Evolutionary conservation across 2,888 invertebrate species (phyloP), one percentile per base, ranked within the genome.

Genomic region (Temnothorax ravouxi): DNA sequence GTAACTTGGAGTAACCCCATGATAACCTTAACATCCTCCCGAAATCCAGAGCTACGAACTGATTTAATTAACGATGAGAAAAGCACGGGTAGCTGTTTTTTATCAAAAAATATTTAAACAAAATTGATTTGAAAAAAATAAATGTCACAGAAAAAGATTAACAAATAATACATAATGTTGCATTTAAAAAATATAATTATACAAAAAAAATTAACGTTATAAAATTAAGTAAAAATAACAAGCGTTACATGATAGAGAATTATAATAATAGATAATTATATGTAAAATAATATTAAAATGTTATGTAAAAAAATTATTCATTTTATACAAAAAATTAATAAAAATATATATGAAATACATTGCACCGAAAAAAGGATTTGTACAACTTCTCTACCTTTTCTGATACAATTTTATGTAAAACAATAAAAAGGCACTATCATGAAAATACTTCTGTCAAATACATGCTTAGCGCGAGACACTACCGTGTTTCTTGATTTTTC

Each of bases 21-120:
- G 79, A 80, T 80, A 80, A 80, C 79, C 79, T 79, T 72, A 59
- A 44, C 72, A 59, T 80, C 25, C 59, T 50, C 72, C 72, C 59
- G 38, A 80, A 80, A 38, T 80, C 29, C 25, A 8, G 13, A 50
- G 72, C 47, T 34, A 29, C 52, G 15, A 67, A 76, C 52, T 6
- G 69, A 54, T 69, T 54, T 69, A 54, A 67, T 77, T 67, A 54
- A 67, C n/a, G 41, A 52, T 69, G 25, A 25, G 29, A 54, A 52
- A 75, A 64, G 21, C 66, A 44, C 5, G 15, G 34, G 15, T 18
- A 8, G 18, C 15, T 8, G n/a, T 21, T 25, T 52, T 1, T 34
- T 34, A 34, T 34, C 6, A 0, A 34, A 41, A 41, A 29, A 72
- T 41, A 25, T 41, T 72, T 9, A 11, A 71, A n/a, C n/a, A 8